Percentiles rank a stretch among this genome's conserved stretches.
Evolutionary conservation across 2,797 vertebrate genomes (phyloP).

Genomic region (Sebastes minor): DNA sequence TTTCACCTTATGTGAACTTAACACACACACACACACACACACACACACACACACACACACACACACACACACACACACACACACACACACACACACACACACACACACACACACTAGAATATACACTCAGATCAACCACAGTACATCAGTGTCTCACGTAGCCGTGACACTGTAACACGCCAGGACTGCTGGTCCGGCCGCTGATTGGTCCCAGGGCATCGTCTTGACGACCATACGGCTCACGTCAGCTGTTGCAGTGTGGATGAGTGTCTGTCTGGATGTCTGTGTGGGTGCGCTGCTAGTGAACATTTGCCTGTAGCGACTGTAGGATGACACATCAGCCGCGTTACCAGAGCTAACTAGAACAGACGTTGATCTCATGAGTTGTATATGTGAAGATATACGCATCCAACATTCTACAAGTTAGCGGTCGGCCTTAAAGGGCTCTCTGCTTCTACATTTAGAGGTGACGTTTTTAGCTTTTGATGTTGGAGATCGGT

Average conservation of each 20-base stretch:
- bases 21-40: background rate
- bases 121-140: background rate
- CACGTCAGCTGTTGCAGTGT: slow-evolving; percentile 7
- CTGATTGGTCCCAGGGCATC: slow-evolving; percentile 46
- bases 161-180: background rate
- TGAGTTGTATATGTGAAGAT: background rate
- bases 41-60: background rate
- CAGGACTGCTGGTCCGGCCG: slow-evolving; percentile 3
- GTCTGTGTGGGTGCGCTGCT: background rate
- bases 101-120: background rate
- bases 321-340: slow-evolving; percentile 19
- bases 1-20: background rate
- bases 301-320: slow-evolving; percentile 16
- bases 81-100: background rate
- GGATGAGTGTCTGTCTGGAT: background rate
- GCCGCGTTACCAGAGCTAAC: background rate
- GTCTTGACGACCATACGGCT: slow-evolving; percentile 32
- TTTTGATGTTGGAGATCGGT: background rate
- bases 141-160: background rate
- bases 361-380: background rate
- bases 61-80: background rate
- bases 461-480: background rate
- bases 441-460: background rate
- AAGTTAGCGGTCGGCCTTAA: background rate
- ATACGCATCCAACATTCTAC: background rate